These are phyloP conservation scores for Euzophera pinguis DNA, from an alignment of 2,888 invertebrate genomes.

Conservation along the genomic window DNA sequence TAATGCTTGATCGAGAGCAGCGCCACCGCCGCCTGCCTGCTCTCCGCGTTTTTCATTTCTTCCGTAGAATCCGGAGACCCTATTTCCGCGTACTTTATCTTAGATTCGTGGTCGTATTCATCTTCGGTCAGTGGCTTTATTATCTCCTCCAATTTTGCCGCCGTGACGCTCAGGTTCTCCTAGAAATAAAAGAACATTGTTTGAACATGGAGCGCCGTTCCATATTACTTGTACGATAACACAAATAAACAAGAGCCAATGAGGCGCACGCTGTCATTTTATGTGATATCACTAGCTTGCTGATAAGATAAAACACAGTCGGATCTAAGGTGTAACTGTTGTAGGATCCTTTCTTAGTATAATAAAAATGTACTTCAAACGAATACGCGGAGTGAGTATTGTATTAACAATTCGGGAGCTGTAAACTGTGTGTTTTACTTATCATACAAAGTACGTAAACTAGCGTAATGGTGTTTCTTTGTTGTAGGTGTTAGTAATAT, in stretches of 20 bases:
- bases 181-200: constrained; percentile 62
- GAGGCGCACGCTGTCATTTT: constrained; percentile 54
- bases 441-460: constrained; percentile 20
- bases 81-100: constrained; percentile 64
- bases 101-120: constrained; percentile 52
- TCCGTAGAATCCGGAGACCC: constrained; percentile 75
- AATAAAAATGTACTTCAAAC: constrained; percentile 61
- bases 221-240: constrained; percentile 58
- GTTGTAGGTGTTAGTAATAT: constrained; percentile 72
- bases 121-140: constrained; percentile 68
- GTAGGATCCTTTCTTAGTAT: constrained; percentile 51
- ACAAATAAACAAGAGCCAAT: constrained; percentile 57
- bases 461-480: constrained; percentile 56
- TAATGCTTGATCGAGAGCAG: constrained; percentile 75
- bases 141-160: constrained; percentile 79
- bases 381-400: constrained; percentile 58
- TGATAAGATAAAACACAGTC: constrained; percentile 68
- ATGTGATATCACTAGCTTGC: constrained; percentile 57
- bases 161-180: constrained; percentile 80
- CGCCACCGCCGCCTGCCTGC: constrained; percentile 74
- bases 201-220: constrained; percentile 46
- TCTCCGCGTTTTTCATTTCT: constrained; percentile 76
- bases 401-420: constrained; percentile 27
- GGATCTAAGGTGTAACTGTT: constrained; percentile 54
- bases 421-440: constrained; percentile 28